These are phyloP conservation scores for Lasioglossum malachurum DNA, from an alignment of 2,888 invertebrate genomes.

Conservation along the genomic window DNA sequence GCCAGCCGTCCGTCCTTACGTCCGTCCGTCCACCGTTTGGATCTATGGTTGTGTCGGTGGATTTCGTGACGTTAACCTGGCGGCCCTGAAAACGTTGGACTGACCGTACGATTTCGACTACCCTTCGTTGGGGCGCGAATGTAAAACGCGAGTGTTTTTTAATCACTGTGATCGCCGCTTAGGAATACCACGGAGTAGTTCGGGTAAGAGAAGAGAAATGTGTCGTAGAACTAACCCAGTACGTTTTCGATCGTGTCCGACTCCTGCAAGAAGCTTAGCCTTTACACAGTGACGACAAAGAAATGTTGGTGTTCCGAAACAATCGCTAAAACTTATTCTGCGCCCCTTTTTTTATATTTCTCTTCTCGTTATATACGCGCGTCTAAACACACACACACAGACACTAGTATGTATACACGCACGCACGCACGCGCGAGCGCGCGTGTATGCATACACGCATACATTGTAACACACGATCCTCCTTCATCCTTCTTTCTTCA, in stretches of 20 bases:
- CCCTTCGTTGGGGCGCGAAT: constrained; percentile 72
- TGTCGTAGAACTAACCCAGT: constrained; percentile 59
- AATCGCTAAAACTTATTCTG: constrained; percentile 35
- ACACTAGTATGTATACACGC: background rate
- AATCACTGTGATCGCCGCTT: constrained; percentile 64
- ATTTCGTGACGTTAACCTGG: constrained; percentile 84
- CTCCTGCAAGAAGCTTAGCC: constrained; percentile 19
- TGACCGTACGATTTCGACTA: constrained; percentile 73
- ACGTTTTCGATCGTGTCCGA: constrained; percentile 45
- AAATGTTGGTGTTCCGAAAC: constrained; percentile 31
- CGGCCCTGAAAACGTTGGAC: constrained; percentile 83
- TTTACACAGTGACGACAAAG: constrained; percentile 37
- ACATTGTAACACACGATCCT: constrained; percentile 17
- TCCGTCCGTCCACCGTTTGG: constrained; percentile 81
- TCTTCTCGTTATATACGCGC: constrained; percentile 9
- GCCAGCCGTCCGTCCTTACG: constrained; percentile 80
- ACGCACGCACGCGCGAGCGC: background rate
- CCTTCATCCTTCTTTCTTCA: constrained; percentile 53
- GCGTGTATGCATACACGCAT: background rate
- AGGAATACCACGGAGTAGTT: constrained; percentile 54
- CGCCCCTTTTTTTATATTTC: constrained; percentile 42
- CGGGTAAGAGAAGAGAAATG: constrained; percentile 63
- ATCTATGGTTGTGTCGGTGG: constrained; percentile 78
- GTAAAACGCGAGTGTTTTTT: constrained; percentile 71
- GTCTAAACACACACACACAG: background rate